Evolutionary conservation across 2,888 invertebrate species (phyloP), one percentile per base, ranked within the genome.

Genomic region (Ormyrus pomaceus): DNA sequence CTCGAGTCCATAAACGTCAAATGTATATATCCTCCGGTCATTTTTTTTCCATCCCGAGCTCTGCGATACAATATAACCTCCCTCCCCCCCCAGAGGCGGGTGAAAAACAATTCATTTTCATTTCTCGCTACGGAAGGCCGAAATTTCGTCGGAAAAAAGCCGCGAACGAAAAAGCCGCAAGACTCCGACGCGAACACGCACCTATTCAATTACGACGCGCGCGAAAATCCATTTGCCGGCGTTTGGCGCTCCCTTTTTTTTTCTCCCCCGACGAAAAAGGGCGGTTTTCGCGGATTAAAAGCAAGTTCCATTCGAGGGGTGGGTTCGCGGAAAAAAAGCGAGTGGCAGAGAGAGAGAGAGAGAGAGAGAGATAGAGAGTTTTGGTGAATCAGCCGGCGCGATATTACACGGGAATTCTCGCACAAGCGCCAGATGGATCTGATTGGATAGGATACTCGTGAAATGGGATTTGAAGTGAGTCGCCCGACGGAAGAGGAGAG

Each of bases 401-500:
- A 34, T 34, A 34, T 34, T 34, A 10, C 34, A 34, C 48, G 11
- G 13, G 68, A 61, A 61, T 61, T 71, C 53, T 76, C 65, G 64
- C 73, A 34, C 55, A 56, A 50, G 66, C 34, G 34, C 34, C 70
- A 71, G 73, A 55, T 79, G 66, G 68, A 77, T 66, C 64, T 69
- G 77, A 82, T 82, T 82, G 82, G 75, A 83, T 80, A 73, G 74
- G 79, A 83, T 81, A 66, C 79, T 76, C 48, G 76, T 50, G 73
- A 80, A 75, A 80, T 71, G 61, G 76, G 66, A 61, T 80, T 80
- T 80, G 56, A 61, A 80, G 71, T 76, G 70, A 79, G 65, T 66
- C 51, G 10, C 11, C 10, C 13, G 45, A 13, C 5, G 46, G 13
- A 13, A 9, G 19, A 34, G 48, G 34, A 72, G 13, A 7, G 46